A percentile compares a stretch with the other conserved stretches of the same genome.
These are phyloP conservation scores for Diplazon laetatorius DNA, from an alignment of 2,888 invertebrate species.

Conservation along the genomic window DNA sequence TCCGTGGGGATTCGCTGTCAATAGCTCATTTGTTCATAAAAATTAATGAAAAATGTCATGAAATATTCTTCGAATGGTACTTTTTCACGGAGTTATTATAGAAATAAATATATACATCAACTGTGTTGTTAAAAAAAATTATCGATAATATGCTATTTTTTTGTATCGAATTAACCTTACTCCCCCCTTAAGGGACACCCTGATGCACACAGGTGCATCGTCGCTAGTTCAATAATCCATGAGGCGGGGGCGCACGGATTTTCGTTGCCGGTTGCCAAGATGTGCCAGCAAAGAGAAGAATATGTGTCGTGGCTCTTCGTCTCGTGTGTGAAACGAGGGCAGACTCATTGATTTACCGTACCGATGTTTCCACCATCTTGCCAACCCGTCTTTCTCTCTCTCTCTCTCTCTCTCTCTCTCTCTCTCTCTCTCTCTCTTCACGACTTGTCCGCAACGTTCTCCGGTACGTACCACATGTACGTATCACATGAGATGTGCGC, in stretches of 20 bases:
- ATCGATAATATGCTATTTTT: too few relatives aligned
- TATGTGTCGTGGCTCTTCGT: slow-evolving; percentile 37
- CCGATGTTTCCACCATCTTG: slow-evolving; percentile 43
- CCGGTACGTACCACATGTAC: slow-evolving; percentile 22
- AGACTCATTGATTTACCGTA: slow-evolving; percentile 68
- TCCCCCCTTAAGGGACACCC: too few relatives aligned
- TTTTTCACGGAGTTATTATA: too few relatives aligned
- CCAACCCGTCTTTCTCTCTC: slow-evolving; percentile 11
- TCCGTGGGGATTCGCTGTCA: too few relatives aligned
- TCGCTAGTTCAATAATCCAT: slow-evolving; percentile 43
- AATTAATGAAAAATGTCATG: too few relatives aligned
- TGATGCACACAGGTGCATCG: slow-evolving; percentile 14
- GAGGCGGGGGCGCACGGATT: slow-evolving; percentile 26
- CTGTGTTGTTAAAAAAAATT: too few relatives aligned
- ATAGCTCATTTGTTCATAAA: too few relatives aligned
- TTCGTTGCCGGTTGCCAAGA: slow-evolving; percentile 36
- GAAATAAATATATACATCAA: too few relatives aligned
- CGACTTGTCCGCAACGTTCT: slow-evolving; percentile 37
- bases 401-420: slow-evolving; percentile 24
- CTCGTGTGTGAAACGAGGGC: slow-evolving; percentile 62
- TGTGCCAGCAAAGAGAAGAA: slow-evolving; percentile 41
- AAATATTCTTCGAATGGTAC: too few relatives aligned
- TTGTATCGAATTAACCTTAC: too few relatives aligned
- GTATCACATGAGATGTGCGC: too few relatives aligned
- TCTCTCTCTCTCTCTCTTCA: slow-evolving; percentile 20